Evolutionary conservation across 2,797 vertebrate species (phyloP).

Genomic region (Lagodon rhomboides): DNA sequence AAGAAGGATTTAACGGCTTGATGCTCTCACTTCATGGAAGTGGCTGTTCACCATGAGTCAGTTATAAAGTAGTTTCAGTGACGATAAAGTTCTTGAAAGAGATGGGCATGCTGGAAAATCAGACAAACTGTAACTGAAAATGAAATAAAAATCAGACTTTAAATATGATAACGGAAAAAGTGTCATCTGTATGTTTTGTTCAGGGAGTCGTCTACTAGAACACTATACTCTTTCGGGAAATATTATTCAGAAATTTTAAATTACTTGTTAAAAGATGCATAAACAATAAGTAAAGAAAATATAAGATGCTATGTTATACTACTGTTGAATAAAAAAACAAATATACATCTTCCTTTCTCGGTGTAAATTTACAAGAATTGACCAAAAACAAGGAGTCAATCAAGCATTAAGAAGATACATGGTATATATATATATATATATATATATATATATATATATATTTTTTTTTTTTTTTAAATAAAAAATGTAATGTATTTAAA

Average conservation of each 20-base stretch:
- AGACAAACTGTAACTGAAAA: slow-evolving; percentile 13
- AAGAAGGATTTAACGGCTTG: not conserved
- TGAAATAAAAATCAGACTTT: slow-evolving; percentile 6
- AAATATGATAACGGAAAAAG: not conserved
- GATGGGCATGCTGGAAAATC: slow-evolving; percentile 10
- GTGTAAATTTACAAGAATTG: not conserved
- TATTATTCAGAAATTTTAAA: not conserved
- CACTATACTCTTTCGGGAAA: not conserved
- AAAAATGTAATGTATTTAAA: no score
- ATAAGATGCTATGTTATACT: no score
- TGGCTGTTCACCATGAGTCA: slow-evolving; percentile 47
- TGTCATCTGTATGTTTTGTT: not conserved
- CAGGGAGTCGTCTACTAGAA: not conserved
- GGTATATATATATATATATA: no score
- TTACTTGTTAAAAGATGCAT: no score
- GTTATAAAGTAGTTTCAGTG: slow-evolving; percentile 28
- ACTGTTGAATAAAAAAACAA: not conserved
- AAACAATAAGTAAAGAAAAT: no score
- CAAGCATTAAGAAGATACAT: no score
- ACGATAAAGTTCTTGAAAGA: slow-evolving; percentile 21
- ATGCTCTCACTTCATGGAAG: slow-evolving; percentile 25
- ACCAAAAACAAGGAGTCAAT: not conserved
- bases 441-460: no score
- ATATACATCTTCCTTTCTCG: not conserved
- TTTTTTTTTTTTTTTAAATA: no score